phyloP scores from a whole-genome alignment of 2,113 vertebrate genomes.

The Crotophaga sulcirostris region DNA sequence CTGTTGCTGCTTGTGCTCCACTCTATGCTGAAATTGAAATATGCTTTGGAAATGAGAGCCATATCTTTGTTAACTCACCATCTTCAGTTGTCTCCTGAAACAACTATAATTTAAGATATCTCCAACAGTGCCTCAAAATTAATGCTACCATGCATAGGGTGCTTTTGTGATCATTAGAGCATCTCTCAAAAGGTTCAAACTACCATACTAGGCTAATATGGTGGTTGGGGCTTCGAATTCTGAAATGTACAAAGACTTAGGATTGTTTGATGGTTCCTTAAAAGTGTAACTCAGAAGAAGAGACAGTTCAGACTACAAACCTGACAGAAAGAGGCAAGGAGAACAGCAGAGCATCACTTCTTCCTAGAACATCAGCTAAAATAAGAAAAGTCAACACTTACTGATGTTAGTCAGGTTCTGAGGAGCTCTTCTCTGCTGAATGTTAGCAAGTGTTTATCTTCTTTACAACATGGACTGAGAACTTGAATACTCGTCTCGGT shows the following conservation, averaged over 20 bases:
- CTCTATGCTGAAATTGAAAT: neutral
- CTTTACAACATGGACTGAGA: neutral
- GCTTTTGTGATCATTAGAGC: neutral
- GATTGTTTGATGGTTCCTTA: neutral
- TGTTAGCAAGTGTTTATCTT: neutral
- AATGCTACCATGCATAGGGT: neutral
- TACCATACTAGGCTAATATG: neutral
- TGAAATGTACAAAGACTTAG: neutral
- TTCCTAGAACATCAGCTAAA: neutral
- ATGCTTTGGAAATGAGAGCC: neutral
- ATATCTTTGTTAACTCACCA: neutral
- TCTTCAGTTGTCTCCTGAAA: neutral
- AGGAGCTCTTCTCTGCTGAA: neutral
- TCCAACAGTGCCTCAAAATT: neutral
- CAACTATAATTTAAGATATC: neutral
- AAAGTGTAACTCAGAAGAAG: neutral
- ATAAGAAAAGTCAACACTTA: neutral
- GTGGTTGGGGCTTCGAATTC: neutral
- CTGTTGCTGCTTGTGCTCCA: neutral
- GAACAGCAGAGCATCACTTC: neutral
- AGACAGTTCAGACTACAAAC: neutral
- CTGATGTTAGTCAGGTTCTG: neutral
- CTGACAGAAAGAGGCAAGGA: neutral
- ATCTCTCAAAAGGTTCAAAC: neutral
- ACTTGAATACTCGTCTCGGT: neutral